Conservation (phyloP, 2,888 invertebrate genomes). For the Orthosia cruda region DNA sequence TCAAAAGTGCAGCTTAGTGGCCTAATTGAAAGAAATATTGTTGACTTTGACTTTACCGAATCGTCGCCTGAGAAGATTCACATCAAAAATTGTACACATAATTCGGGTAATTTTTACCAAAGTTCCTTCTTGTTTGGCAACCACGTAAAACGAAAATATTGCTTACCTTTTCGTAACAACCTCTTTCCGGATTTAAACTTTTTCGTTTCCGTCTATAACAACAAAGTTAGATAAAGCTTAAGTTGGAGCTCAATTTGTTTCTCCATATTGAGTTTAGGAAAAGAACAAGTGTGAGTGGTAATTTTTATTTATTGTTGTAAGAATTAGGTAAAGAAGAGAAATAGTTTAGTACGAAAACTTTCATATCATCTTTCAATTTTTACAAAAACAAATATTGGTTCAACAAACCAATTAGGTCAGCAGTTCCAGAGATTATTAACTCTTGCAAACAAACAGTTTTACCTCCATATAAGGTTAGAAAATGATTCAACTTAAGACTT, state of each 20-base stretch:
- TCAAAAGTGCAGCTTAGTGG: no score
- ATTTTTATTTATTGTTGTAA: neutral
- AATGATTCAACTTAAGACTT: neutral
- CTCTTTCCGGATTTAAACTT: constrained; percentile 38
- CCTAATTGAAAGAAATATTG: no score
- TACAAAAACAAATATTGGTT: no score
- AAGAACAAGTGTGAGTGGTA: neutral
- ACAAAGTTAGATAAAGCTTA: constrained; percentile 33
- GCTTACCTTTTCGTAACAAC: constrained; percentile 9
- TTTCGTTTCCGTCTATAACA: constrained; percentile 24
- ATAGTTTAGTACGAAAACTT: no score
- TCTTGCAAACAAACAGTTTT: neutral
- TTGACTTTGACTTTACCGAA: no score
- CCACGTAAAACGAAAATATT: constrained; percentile 1
- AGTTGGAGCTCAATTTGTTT: constrained; percentile 23
- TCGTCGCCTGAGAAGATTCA: no score
- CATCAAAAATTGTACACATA: neutral
- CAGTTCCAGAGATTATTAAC: no score
- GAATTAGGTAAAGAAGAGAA: no score
- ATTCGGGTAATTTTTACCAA: neutral
- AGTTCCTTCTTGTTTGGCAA: neutral
- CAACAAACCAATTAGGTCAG: neutral
- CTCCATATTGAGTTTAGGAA: neutral
- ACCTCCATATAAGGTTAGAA: neutral
- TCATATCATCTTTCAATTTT: no score